Evolutionary conservation across 2,113 vertebrate species (phyloP), one percentile per base, ranked within the genome.

Genomic region (Dipodomys merriami): DNA sequence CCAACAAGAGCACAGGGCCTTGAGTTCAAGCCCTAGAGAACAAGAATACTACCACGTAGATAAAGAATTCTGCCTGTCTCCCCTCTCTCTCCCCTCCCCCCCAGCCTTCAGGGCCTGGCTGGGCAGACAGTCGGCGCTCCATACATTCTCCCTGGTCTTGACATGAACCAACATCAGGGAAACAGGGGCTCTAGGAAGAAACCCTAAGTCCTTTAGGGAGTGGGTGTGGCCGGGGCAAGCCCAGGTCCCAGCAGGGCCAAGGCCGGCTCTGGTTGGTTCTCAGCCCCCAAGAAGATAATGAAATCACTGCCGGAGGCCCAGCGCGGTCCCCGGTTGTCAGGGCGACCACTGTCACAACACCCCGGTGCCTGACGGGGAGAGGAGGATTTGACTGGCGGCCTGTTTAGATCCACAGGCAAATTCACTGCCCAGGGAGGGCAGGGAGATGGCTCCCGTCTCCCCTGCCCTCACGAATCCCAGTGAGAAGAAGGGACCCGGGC

Each of bases 331-430:
- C 2, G 33, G 97, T 97, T 97, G 96, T 95, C 95, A 96, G 82
- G 96, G 79, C 12, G 13, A 97, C 97, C 85, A 91, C 8, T 95
- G 94, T 95, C 95, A 95, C 60, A 96, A 97, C 95, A 95, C n/a
- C 95, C 91, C 88, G n/a, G n/a, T n/a, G n/a, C 92, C 76, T 96
- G 89, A 94, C 69, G 53, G 79, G 44, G 74, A 90, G 69, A 88
- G 78, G 39, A 39, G 39, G 39, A 39, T 39, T 39, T 39, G 35
- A 39, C 35, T 39, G 35, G 35, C 35, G 0, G 64, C 7, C 4
- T 9, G 84, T 94, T 90, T 83, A 93, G 95, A 95, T 93, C 82
- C 27, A 7, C 87, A 91, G 60, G 77, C 90, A 92, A 92, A 91
- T 49, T 20, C 33, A n/a, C 60, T 18, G 25, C 91, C 7, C 60